Base-by-base conservation (phyloP, 2,113 vertebrate species). In the Ceyx melanurus region DNA sequence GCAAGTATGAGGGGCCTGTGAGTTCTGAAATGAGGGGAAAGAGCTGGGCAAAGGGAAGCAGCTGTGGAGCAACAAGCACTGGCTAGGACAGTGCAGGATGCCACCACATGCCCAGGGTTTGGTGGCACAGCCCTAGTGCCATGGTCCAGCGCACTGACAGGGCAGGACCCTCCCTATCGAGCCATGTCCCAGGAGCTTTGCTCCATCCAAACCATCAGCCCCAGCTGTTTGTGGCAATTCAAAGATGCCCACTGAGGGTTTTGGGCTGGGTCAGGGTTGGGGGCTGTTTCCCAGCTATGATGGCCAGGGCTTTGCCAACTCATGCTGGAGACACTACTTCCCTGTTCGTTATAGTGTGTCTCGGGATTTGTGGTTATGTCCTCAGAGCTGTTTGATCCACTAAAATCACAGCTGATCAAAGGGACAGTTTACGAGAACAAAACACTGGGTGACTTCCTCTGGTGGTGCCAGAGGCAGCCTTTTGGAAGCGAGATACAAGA, bases 401-500 rank as follows among this genome's bases (percentile, higher is more conserved):
- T 76, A 9, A 71, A 89, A 78, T 82, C 25, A 3, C 67, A 89
- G 74, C 78, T 70, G 94, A 95, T 94, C 94, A 95, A 95, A 96
- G 94, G 84, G 89, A 89, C 82, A 82, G 94, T 68, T 95, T 93
- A 93, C 22, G 40, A 86, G 95, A 95, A 94, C 86, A 79, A 33
- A 86, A 90, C 61, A 40, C 92, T 87, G 95, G 90, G 86, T 94
- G 75, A 95, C 87, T 96, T 96, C 91, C 95, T 96, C 89, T 1
- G 3, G 51, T 70, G 86, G 82, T 96, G 95, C 93, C 93, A 91
- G 78, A 91, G 87, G 75, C 93, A 88, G 92, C 37, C 46, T 28
- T 88, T 89, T 0, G 0, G 75, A 96, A 58, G 60, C 29, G 0
- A 87, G 74, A 56, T 18, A 48, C 33, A 29, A 87, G 62, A 75